Conservation (phyloP, 2,113 vertebrate species). For the Caracal caracal region DNA sequence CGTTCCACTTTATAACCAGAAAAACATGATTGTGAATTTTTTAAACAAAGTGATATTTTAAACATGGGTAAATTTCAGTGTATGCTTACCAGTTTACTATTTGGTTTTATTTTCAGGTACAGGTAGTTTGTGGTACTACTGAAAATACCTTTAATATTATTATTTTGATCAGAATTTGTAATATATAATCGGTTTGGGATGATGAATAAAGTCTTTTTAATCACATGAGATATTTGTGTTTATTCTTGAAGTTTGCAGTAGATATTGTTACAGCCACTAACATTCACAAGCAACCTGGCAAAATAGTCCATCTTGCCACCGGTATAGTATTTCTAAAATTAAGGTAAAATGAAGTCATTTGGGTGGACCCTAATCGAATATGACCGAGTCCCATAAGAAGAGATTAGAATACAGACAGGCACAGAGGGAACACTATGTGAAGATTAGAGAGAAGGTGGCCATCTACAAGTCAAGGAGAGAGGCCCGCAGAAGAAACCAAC, state of each 20-base stretch:
- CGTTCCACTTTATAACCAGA: slow-evolving; percentile 12
- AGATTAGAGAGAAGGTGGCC: background rate
- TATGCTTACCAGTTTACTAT: slow-evolving; percentile 60
- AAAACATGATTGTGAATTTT: slow-evolving; percentile 56
- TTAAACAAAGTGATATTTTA: slow-evolving; percentile 60
- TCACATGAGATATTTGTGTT: slow-evolving; percentile 53
- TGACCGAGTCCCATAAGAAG: background rate
- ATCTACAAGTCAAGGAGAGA: background rate
- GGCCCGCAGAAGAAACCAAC: background rate
- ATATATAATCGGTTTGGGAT: slow-evolving; percentile 56
- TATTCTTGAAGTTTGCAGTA: slow-evolving; percentile 57
- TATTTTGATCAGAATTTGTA: slow-evolving; percentile 67
- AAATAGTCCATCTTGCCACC: slow-evolving; percentile 28
- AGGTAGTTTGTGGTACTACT: slow-evolving; percentile 68
- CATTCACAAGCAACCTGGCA: background rate
- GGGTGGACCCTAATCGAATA: background rate
- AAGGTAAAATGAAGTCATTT: background rate
- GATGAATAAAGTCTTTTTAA: slow-evolving; percentile 73
- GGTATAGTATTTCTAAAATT: background rate
- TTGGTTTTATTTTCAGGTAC: slow-evolving; percentile 59
- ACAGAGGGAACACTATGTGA: background rate
- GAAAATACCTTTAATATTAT: slow-evolving; percentile 62
- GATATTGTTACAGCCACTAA: slow-evolving; percentile 28
- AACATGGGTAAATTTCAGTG: slow-evolving; percentile 47
- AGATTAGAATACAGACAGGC: background rate